phyloP scores from a whole-genome alignment of 2,888 invertebrate species.

The Eurytoma californica region DNA sequence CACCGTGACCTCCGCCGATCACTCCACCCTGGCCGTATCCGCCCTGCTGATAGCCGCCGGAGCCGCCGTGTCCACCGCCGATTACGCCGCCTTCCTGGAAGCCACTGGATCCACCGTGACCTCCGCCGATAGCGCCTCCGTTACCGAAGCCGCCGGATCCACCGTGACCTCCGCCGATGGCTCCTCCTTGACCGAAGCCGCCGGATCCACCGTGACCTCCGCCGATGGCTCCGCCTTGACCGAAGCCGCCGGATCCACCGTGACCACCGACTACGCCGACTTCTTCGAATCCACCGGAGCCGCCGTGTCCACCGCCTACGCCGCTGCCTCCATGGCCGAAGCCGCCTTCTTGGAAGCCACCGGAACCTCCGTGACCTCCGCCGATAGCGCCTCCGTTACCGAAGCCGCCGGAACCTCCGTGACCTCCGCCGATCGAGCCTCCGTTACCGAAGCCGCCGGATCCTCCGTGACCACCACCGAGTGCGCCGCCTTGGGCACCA shows the following conservation, averaged over 20 bases:
- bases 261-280: slow-evolving; percentile 24
- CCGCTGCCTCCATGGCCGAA: background rate
- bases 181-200: no score
- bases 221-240: slow-evolving; percentile 25
- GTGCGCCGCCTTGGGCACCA: slow-evolving; percentile 17
- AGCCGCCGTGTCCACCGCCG: slow-evolving; percentile 22
- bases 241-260: slow-evolving; percentile 20
- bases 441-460: slow-evolving; percentile 18
- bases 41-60: slow-evolving; percentile 6
- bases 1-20: slow-evolving; percentile 21
- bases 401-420: background rate
- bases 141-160: slow-evolving; percentile 17
- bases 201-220: background rate
- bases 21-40: slow-evolving; percentile 12
- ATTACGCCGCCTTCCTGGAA: background rate
- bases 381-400: background rate
- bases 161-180: slow-evolving; percentile 15
- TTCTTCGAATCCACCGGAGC: background rate
- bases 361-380: background rate
- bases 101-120: slow-evolving; percentile 32
- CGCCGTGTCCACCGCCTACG: background rate
- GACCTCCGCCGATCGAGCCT: slow-evolving; percentile 32
- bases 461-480: slow-evolving; percentile 32
- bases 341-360: slow-evolving; percentile 10
- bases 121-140: background rate